Conservation (phyloP, 2,888 invertebrate species). For the Amiota minor region DNA sequence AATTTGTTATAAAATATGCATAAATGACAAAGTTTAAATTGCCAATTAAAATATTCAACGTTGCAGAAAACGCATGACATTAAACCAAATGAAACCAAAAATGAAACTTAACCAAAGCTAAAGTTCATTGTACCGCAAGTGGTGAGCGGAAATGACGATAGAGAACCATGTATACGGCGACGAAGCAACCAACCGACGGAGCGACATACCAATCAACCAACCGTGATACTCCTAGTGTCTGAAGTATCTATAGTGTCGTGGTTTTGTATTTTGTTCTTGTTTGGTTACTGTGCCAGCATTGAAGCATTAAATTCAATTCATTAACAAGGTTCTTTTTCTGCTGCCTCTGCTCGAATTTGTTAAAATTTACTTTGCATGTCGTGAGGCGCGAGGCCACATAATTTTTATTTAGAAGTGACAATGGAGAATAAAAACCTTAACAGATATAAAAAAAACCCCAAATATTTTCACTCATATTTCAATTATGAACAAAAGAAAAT, state of each 20-base stretch:
- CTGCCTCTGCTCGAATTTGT: too few relatives aligned
- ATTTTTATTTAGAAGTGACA: too few relatives aligned
- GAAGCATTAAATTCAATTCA: constrained; percentile 17
- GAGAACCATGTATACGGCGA: neutral
- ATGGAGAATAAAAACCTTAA: too few relatives aligned
- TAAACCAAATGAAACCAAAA: neutral
- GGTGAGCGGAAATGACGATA: neutral
- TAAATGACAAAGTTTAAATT: constrained; percentile 26
- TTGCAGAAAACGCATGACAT: too few relatives aligned
- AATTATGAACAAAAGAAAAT: too few relatives aligned
- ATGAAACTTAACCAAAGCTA: neutral
- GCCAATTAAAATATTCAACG: constrained; percentile 5
- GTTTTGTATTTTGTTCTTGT: too few relatives aligned
- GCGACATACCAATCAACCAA: neutral
- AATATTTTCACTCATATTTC: too few relatives aligned
- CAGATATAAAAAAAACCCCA: too few relatives aligned
- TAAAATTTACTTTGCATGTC: too few relatives aligned
- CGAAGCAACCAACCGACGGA: neutral
- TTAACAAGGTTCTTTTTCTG: neutral
- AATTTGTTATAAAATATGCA: constrained; percentile 17
- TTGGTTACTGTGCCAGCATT: neutral
- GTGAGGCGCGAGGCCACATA: too few relatives aligned
- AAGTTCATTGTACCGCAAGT: neutral
- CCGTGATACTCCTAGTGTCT: too few relatives aligned
- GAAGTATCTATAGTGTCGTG: too few relatives aligned